These are phyloP conservation scores for Buathra laborator DNA, from an alignment of 2,888 invertebrate species.

Conservation along the genomic window DNA sequence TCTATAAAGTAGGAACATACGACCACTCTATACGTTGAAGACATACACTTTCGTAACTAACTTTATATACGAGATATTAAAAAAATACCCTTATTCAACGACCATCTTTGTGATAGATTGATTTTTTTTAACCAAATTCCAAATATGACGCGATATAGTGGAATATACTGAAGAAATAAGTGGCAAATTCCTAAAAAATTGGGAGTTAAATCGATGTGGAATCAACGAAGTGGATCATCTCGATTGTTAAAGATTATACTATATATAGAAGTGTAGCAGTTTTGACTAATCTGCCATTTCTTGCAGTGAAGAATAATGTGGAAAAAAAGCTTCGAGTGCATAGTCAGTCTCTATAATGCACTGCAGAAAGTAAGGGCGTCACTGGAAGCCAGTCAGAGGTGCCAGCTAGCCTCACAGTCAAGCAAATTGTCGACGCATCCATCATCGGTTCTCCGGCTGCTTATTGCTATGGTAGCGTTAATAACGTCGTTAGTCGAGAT, in stretches of 20 bases:
- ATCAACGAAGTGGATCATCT: not conserved
- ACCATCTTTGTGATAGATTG: not conserved
- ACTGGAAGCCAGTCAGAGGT: constrained; percentile 37
- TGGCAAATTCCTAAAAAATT: not conserved
- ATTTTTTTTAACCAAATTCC: not conserved
- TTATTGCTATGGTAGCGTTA: constrained; percentile 64
- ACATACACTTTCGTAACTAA: too few species aligned
- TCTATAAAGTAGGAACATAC: too few species aligned
- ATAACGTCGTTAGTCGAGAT: constrained; percentile 69
- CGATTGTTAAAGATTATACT: not conserved
- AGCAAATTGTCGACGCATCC: constrained; percentile 68
- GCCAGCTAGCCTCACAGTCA: constrained; percentile 29
- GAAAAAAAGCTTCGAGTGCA: constrained; percentile 2
- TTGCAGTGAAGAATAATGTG: constrained; percentile 1
- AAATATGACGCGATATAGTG: not conserved
- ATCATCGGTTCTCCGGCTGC: constrained; percentile 57
- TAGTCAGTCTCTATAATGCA: constrained; percentile 48
- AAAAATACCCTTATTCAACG: not conserved
- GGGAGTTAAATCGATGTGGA: not conserved
- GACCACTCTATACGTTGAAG: too few species aligned
- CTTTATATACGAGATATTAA: too few species aligned
- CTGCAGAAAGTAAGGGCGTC: constrained; percentile 36
- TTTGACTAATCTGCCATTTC: not conserved
- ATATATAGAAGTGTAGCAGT: not conserved
- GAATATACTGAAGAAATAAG: not conserved